Base-by-base conservation (phyloP, 1,140 invertebrate species). In the Octopus bimaculoides region DNA sequence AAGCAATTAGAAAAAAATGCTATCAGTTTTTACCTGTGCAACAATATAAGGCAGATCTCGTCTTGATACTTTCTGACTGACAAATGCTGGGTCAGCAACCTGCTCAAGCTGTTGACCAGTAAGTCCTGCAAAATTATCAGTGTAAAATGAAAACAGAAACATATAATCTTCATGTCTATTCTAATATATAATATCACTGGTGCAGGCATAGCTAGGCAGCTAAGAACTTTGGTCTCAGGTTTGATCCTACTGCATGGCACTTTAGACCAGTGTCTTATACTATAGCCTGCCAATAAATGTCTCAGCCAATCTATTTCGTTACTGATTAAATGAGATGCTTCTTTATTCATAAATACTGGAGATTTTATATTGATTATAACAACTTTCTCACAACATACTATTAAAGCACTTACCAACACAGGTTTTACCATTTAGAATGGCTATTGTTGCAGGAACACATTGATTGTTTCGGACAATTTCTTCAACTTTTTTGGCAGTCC, bases 381-480 rank as follows among this genome's bases (percentile, higher is more conserved):
- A 41, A 41, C 26, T 41, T 41, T 41, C 26, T 41, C 26, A 41
- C 26, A 41, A 41, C 26, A 41, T 41, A 41, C 26, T 3, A 41
- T 41, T 41, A 41, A 41, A 41, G 26, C 26, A 41, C 86, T 82
- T 82, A 54, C 98, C 98, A 17, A 98, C 93, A 85, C 93, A 93
- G 5, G 99, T 90, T 84, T 93, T 92, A 0, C 98, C 98, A 85
- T 94, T 91, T 5, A 99, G 84, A 71, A 99, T 93, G 5, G 94
- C 97, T 84, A 99, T 94, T 5, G 97, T 99, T 0, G 98, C 98
- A 75, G 98, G 98, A n/a, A 94, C 89, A n/a, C 93, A 95, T 75
- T 95, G 96, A 93, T 96, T 84, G 75, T 88, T 54, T 82, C 90
- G 82, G 6, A 99, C 92, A 79, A 94, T 92, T 80, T 94, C 87